These are phyloP conservation scores for Linnaemya tessellans DNA, from an alignment of 2,888 invertebrate species.

Conservation along the genomic window DNA sequence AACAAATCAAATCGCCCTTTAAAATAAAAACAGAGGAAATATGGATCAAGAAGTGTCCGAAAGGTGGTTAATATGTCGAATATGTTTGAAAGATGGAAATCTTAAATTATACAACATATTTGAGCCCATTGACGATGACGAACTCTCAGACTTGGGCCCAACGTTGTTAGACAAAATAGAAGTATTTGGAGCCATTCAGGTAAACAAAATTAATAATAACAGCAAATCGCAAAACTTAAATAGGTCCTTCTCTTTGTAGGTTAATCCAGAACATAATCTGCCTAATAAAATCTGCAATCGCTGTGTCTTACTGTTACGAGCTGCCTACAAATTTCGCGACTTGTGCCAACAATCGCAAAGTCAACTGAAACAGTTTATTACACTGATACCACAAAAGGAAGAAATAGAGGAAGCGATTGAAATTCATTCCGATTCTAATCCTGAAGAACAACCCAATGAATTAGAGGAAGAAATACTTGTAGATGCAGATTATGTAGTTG, in stretches of 20 bases:
- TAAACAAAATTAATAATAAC: conserved; percentile 48
- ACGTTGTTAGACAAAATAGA: conserved; percentile 79
- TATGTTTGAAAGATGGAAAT: conserved; percentile 78
- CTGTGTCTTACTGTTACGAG: conserved; percentile 79
- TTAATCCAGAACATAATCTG: conserved; percentile 75
- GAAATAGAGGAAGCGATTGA: conserved; percentile 39
- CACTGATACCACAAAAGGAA: conserved; percentile 57
- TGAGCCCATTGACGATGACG: conserved; percentile 73
- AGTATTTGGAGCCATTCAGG: conserved; percentile 79
- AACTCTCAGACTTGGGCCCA: conserved; percentile 50
- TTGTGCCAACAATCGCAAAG: conserved; percentile 81
- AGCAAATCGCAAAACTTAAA: not conserved
- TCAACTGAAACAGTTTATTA: conserved; percentile 78
- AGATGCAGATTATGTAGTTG: conserved; percentile 25
- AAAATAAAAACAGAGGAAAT: not conserved
- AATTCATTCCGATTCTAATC: conserved; percentile 34
- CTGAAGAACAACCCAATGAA: conserved; percentile 29
- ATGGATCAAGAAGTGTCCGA: conserved; percentile 21
- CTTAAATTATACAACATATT: conserved; percentile 79
- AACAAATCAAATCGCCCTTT: conserved; percentile 2
- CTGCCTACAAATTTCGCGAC: conserved; percentile 81
- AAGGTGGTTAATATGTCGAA: conserved; percentile 73
- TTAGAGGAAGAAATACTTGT: conserved; percentile 23
- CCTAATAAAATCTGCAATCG: conserved; percentile 78
- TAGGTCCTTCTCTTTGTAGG: not conserved